phyloP scores from a whole-genome alignment of 2,113 vertebrate species.

The Pavo muticus region DNA sequence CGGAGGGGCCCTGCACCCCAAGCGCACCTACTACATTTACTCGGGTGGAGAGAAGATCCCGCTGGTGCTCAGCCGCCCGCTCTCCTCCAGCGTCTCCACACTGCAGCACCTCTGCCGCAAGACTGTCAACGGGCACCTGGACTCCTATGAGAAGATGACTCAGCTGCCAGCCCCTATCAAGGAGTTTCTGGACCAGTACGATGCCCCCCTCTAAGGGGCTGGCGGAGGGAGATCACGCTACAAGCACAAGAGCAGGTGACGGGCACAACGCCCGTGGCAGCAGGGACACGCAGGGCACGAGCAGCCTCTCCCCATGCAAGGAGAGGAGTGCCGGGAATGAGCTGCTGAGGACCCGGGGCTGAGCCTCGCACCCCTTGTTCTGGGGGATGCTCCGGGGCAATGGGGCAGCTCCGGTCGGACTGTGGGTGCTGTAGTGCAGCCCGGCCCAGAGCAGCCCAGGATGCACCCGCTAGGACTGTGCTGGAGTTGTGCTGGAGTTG shows the following conservation, averaged over 20 bases:
- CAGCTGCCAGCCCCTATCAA: slow-evolving; percentile 90
- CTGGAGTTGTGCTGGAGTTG: no score
- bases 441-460: neutral
- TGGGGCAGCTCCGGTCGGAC: neutral
- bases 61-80: slow-evolving; percentile 88
- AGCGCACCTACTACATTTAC: slow-evolving; percentile 89
- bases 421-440: slow-evolving; percentile 20
- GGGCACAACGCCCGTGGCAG: neutral
- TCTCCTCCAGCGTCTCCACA: slow-evolving; percentile 87
- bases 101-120: slow-evolving; percentile 97
- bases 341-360: neutral
- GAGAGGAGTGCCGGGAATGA: neutral
- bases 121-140: slow-evolving; percentile 92
- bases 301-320: neutral
- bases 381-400: neutral
- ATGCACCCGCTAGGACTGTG: fast-evolving
- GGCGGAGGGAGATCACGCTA: neutral
- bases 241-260: slow-evolving; percentile 67
- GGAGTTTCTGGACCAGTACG: slow-evolving; percentile 94
- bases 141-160: slow-evolving; percentile 86
- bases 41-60: slow-evolving; percentile 92
- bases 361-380: neutral
- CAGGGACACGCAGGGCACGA: slow-evolving; percentile 3
- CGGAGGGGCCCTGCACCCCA: slow-evolving; percentile 56
- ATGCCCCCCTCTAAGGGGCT: slow-evolving; percentile 87